Percentiles rank a stretch among this genome's conserved stretches.
These are phyloP conservation scores for Holotrichia oblita DNA, from an alignment of 1,140 invertebrate species.

Conservation along the genomic window DNA sequence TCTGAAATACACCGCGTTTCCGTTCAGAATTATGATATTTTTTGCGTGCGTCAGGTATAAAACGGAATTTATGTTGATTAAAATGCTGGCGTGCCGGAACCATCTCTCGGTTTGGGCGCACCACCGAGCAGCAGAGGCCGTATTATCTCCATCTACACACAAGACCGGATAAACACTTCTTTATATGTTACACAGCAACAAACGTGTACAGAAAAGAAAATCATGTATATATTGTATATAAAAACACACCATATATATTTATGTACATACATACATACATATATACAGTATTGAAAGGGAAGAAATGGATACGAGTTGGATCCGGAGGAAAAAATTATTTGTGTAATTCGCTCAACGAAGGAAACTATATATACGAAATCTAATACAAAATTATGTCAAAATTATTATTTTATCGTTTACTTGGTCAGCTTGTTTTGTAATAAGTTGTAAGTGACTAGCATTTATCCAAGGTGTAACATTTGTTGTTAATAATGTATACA, in stretches of 20 bases:
- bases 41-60: slow-evolving; percentile 16
- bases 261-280: no score
- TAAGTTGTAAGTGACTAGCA: no score
- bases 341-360: no score
- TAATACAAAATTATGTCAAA: not conserved
- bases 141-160: not conserved
- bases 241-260: no score
- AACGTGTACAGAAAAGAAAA: slow-evolving; percentile 6
- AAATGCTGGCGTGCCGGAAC: not conserved
- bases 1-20: slow-evolving; percentile 2
- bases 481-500: no score
- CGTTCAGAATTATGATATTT: slow-evolving; percentile 21
- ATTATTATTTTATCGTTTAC: no score
- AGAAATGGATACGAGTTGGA: no score
- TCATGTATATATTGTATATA: not conserved
- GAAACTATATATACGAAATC: not conserved
- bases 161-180: slow-evolving; percentile 13
- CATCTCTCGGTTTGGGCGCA: not conserved
- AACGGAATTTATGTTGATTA: slow-evolving; percentile 14
- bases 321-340: no score
- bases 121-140: not conserved
- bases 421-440: no score
- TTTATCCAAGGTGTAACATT: no score
- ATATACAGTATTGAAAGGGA: no score
- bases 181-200: not conserved